Conservation (phyloP, 2,113 vertebrate species). For the Amia ocellicauda region DNA sequence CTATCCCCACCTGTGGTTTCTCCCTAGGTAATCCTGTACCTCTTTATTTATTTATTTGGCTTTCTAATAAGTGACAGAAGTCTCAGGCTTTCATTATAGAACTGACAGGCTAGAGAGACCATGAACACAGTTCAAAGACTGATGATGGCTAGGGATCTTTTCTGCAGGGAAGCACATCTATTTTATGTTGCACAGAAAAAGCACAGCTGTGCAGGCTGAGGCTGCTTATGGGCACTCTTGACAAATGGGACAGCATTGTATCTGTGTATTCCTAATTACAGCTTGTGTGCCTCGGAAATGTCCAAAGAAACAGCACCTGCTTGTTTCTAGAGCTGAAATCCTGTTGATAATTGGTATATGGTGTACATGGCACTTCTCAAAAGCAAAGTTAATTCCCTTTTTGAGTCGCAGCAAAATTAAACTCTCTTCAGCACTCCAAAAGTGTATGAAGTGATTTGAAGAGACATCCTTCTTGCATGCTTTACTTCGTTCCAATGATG, state of each 20-base stretch:
- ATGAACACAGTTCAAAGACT: slow-evolving; percentile 1
- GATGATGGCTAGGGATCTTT: not conserved
- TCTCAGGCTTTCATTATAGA: not conserved
- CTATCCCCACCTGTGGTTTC: not conserved
- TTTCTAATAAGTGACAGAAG: not conserved
- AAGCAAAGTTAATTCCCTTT: not conserved
- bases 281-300: not conserved
- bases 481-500: no score
- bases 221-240: not conserved
- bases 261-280: not conserved
- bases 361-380: not conserved
- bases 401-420: not conserved
- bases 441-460: no score
- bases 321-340: not conserved
- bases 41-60: not conserved
- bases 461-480: no score
- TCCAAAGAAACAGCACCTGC: not conserved
- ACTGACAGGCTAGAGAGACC: slow-evolving; percentile 1
- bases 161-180: not conserved
- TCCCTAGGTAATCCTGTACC: not conserved
- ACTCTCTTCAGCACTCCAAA: not conserved
- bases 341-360: not conserved
- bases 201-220: not conserved
- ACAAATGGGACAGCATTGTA: not conserved
- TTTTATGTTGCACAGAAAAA: not conserved